Conservation (phyloP, 2,888 invertebrate genomes). For the Meteorus colon region DNA sequence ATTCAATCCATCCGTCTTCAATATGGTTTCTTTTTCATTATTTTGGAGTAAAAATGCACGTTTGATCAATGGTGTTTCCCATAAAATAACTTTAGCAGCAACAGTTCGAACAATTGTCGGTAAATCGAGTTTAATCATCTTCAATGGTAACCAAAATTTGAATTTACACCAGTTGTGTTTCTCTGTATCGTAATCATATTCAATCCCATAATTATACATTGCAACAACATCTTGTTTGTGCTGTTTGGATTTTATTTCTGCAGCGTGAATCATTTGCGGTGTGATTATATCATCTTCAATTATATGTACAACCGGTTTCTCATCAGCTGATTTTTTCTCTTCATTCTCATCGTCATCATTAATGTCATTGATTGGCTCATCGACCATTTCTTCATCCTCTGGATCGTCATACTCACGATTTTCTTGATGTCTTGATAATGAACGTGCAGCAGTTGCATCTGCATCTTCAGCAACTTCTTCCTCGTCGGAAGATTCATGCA, state of each 20-base stretch:
- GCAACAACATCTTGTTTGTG: constrained; percentile 70
- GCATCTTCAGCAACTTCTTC: constrained; percentile 78
- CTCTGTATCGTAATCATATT: constrained; percentile 85
- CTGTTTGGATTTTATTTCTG: constrained; percentile 55
- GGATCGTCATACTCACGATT: constrained; percentile 76
- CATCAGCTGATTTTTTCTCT: constrained; percentile 55
- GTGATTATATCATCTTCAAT: constrained; percentile 49
- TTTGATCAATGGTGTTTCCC: constrained; percentile 86
- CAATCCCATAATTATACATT: constrained; percentile 74
- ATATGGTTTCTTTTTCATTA: constrained; percentile 76
- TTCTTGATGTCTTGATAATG: constrained; percentile 72
- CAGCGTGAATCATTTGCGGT: constrained; percentile 42
- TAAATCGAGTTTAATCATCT: constrained; percentile 82
- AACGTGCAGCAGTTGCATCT: constrained; percentile 71
- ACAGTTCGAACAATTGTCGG: constrained; percentile 83
- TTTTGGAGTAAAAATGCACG: constrained; percentile 88
- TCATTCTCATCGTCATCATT: constrained; percentile 61
- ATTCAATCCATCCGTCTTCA: constrained; percentile 98
- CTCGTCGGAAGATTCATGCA: constrained; percentile 79
- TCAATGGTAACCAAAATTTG: constrained; percentile 80
- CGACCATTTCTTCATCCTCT: constrained; percentile 73
- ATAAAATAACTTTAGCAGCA: constrained; percentile 83
- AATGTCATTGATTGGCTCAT: constrained; percentile 68
- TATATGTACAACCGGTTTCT: constrained; percentile 39
- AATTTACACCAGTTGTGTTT: constrained; percentile 90